These are phyloP conservation scores for Rallus crepitans DNA, from an alignment of 2,797 vertebrate species.

Conservation along the genomic window DNA sequence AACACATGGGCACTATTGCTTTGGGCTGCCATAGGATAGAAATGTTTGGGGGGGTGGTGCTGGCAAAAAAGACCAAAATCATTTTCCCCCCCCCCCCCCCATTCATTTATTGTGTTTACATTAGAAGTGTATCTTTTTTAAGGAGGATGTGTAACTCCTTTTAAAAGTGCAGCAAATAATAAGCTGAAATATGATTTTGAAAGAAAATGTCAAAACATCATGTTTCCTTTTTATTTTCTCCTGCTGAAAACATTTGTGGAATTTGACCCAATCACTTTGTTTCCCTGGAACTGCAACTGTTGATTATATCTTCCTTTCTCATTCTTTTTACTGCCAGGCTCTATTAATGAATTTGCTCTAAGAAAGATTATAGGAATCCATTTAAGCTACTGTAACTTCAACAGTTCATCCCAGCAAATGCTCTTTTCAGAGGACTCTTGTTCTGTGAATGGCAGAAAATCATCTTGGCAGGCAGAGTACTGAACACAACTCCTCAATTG, in stretches of 20 bases:
- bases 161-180: not conserved
- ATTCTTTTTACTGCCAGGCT: not conserved
- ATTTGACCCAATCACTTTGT: not conserved
- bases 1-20: not conserved
- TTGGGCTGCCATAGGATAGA: not conserved
- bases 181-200: not conserved
- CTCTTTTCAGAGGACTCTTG: not conserved
- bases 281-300: not conserved
- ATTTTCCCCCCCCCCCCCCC: not conserved
- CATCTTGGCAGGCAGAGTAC: not conserved
- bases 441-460: not conserved
- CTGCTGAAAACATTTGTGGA: not conserved
- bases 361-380: not conserved
- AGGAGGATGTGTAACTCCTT: not conserved
- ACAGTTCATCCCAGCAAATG: not conserved
- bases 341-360: not conserved
- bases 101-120: not conserved
- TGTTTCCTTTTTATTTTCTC: not conserved
- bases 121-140: not conserved
- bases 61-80: not conserved
- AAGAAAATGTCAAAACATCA: conserved; percentile 4
- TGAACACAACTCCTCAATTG: not conserved
- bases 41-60: not conserved
- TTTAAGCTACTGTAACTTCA: not conserved
- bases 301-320: not conserved